These are phyloP conservation scores for Caenorhabditis angaria DNA, from an alignment of 2,888 invertebrate genomes.

Conservation along the genomic window DNA sequence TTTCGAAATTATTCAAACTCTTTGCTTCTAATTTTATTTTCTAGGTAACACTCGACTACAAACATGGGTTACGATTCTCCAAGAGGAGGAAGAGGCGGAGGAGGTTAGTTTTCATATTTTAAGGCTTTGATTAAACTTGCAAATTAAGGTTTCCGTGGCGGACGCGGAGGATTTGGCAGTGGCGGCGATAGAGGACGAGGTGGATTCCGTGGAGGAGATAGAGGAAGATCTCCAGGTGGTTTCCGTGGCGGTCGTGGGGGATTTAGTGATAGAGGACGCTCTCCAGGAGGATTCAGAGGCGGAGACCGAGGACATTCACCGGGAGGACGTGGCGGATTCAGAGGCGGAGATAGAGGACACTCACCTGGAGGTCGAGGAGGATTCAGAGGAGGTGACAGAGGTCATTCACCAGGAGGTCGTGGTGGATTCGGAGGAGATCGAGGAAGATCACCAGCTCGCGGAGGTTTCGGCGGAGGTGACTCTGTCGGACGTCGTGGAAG, in stretches of 20 bases:
- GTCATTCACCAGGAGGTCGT: constrained; percentile 15
- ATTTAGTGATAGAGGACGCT: constrained; percentile 32
- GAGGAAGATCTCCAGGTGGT: constrained; percentile 36
- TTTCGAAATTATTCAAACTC: neutral
- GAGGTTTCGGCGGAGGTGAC: constrained; percentile 37
- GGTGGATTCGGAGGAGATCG: constrained; percentile 14
- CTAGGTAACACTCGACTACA: neutral
- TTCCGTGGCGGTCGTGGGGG: constrained; percentile 34
- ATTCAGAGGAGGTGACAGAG: constrained; percentile 36
- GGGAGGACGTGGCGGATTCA: constrained; percentile 21
- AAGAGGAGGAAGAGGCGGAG: constrained; percentile 47
- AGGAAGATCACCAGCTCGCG: constrained; percentile 13
- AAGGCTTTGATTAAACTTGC: neutral
- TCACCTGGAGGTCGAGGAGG: constrained; percentile 21
- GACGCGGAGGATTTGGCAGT: constrained; percentile 28
- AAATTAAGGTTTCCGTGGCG: constrained; percentile 15
- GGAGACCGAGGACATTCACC: constrained; percentile 20
- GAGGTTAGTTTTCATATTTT: constrained; percentile 15
- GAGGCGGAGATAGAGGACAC: constrained; percentile 15
- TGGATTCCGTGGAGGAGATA: constrained; percentile 41
- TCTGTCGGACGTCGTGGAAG: constrained; percentile 8
- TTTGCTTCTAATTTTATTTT: neutral
- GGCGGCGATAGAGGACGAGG: constrained; percentile 32
- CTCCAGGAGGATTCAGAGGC: constrained; percentile 38
- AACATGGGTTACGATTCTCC: constrained; percentile 58